Evolutionary conservation across 2,888 invertebrate genomes (phyloP).

Genomic region (Agonopterix arenella): DNA sequence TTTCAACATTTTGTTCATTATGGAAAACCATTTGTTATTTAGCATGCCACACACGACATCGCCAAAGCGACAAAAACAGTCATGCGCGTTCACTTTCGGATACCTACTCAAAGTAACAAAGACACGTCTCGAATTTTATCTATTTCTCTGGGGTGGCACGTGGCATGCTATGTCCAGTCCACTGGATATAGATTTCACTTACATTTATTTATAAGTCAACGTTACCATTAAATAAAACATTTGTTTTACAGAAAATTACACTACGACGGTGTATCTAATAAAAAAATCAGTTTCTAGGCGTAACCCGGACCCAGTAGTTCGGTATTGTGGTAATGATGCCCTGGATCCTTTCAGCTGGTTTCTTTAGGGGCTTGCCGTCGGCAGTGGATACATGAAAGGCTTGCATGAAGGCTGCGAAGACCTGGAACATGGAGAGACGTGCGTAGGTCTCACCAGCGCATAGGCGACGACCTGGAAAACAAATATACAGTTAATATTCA

Average conservation of each 20-base stretch:
- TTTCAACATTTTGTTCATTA: no score
- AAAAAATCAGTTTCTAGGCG: conserved; percentile 33
- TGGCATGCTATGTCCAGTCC: neutral
- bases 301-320: conserved; percentile 76
- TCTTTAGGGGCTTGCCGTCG: conserved; percentile 52
- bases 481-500: neutral
- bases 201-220: no score
- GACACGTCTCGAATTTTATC: no score
- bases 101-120: no score
- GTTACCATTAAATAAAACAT: no score
- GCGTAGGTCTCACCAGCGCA: conserved; percentile 85
- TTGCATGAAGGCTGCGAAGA: conserved; percentile 78
- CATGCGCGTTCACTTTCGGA: no score
- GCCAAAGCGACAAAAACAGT: no score
- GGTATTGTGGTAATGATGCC: conserved; percentile 76
- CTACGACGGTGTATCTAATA: neutral
- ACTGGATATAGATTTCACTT: neutral
- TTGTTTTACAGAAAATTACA: no score
- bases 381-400: conserved; percentile 77
- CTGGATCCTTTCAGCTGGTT: conserved; percentile 52
- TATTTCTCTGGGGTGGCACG: no score
- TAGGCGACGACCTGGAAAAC: conserved; percentile 75
- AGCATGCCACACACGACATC: no score
- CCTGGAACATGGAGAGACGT: conserved; percentile 79
- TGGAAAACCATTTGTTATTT: no score